phyloP scores from a whole-genome alignment of 2,797 vertebrate genomes.

The Lophotriccus pileatus region DNA sequence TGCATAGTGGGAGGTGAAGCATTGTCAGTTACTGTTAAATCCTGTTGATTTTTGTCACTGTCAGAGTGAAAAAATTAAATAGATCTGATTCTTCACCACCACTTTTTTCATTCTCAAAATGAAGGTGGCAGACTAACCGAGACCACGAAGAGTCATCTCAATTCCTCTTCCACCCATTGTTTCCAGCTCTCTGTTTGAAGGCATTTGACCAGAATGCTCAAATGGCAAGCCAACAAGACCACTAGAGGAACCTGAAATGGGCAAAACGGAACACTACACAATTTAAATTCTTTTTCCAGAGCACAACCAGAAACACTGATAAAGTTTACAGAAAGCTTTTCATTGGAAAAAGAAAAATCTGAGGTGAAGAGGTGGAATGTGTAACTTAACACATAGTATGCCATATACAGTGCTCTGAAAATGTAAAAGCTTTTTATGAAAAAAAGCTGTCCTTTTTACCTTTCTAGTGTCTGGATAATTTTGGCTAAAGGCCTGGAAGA shows the following conservation, averaged over 20 bases:
- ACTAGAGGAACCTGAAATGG: neutral
- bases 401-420: neutral
- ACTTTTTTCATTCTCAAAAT: neutral
- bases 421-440: neutral
- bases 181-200: neutral
- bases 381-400: neutral
- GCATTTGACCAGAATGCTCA: neutral
- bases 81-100: neutral
- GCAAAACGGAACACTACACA: neutral
- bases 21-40: neutral
- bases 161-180: neutral
- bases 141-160: neutral
- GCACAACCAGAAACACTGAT: neutral
- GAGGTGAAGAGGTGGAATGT: neutral
- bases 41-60: neutral
- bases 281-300: neutral
- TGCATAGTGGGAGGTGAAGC: accelerated
- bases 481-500: slow-evolving; percentile 26
- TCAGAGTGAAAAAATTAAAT: neutral
- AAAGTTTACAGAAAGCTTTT: neutral
- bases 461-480: slow-evolving; percentile 19
- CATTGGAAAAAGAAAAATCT: neutral
- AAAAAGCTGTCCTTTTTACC: slow-evolving; percentile 26
- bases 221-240: neutral
- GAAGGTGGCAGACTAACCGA: neutral